Evolutionary conservation across 2,113 vertebrate genomes (phyloP).

Genomic region (Sakesphorus luctuosus): DNA sequence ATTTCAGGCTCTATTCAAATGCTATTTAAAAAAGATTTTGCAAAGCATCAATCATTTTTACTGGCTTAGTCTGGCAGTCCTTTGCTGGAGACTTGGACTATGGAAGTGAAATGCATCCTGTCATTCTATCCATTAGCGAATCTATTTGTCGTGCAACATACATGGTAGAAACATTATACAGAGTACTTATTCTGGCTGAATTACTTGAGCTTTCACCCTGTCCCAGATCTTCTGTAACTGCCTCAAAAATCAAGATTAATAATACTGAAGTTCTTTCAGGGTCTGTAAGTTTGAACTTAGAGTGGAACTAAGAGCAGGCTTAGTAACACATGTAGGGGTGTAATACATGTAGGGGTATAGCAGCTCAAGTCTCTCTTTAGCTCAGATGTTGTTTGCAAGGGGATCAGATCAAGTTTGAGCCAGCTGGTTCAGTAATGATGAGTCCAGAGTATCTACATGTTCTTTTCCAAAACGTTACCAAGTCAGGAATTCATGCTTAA

Average conservation of each 20-base stretch:
- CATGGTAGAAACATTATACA: not conserved
- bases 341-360: not conserved
- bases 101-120: not conserved
- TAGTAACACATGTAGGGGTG: not conserved
- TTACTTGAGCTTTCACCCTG: not conserved
- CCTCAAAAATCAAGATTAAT: not conserved
- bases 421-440: not conserved
- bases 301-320: not conserved
- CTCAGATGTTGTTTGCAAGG: not conserved
- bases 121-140: not conserved
- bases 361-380: not conserved
- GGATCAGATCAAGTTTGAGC: not conserved
- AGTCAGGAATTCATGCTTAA: not conserved
- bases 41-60: rapidly evolving
- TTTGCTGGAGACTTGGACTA: not conserved
- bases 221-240: not conserved
- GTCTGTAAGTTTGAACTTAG: not conserved
- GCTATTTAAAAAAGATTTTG: not conserved
- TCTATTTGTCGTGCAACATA: rapidly evolving
- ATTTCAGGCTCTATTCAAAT: not conserved
- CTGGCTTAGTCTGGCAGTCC: not conserved
- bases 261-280: not conserved
- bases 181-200: not conserved
- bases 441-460: not conserved
- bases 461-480: not conserved